A percentile compares a stretch with the other conserved stretches of the same genome.
phyloP scores from a whole-genome alignment of 2,888 invertebrate species.

The Mimas tiliae region DNA sequence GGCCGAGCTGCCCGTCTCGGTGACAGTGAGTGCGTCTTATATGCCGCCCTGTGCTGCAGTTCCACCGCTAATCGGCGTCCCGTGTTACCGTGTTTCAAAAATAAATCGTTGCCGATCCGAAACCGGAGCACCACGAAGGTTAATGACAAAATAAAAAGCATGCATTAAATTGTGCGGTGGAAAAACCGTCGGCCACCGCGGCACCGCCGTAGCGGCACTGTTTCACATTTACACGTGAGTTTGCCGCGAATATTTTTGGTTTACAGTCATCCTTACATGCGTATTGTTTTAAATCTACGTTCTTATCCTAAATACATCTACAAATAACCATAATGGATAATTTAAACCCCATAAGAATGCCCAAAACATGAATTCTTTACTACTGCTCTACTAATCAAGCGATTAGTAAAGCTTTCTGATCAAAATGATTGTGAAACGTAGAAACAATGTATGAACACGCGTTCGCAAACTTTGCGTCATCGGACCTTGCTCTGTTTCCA shows the following conservation, averaged over 20 bases:
- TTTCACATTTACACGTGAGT: constrained; percentile 57
- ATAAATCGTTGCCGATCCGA: constrained; percentile 80
- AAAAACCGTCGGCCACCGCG: constrained; percentile 31
- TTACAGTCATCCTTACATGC: background rate
- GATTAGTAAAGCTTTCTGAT: constrained; percentile 4
- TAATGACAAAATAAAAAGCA: constrained; percentile 82
- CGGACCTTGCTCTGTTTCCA: constrained; percentile 23
- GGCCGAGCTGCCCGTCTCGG: constrained; percentile 29
- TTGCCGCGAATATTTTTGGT: constrained; percentile 32
- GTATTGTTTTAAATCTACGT: background rate
- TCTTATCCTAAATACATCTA: background rate
- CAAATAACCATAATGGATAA: background rate
- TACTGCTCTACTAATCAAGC: no score
- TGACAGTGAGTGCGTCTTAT: constrained; percentile 19
- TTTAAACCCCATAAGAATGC: background rate
- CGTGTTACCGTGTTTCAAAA: constrained; percentile 79
- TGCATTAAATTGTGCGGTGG: constrained; percentile 74
- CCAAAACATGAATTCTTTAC: background rate
- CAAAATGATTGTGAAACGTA: background rate
- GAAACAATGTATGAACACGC: constrained; percentile 23
- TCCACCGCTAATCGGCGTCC: constrained; percentile 52
- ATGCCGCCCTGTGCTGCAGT: constrained; percentile 22
- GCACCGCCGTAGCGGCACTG: constrained; percentile 14
- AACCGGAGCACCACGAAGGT: constrained; percentile 82
- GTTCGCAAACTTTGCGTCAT: constrained; percentile 23